A percentile compares a stretch with the other conserved stretches of the same genome.
Evolutionary conservation across 2,797 vertebrate species (phyloP).

Genomic region (Podargus strigoides): DNA sequence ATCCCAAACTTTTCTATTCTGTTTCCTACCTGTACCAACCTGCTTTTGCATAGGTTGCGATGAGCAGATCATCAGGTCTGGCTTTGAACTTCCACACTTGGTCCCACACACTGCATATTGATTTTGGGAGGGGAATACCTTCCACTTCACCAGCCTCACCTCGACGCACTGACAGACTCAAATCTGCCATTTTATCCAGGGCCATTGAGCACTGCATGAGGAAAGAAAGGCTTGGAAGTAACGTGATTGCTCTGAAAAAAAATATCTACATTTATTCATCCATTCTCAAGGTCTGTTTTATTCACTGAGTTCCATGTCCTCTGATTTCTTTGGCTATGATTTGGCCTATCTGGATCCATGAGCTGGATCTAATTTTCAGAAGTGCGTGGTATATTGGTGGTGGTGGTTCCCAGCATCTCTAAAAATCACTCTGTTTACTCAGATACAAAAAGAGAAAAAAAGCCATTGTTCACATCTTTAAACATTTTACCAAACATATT

Average conservation of each 20-base stretch:
- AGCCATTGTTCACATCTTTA: neutral
- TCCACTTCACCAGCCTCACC: constrained; percentile 8
- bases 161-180: neutral
- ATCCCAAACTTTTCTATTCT: neutral
- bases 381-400: neutral
- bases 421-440: neutral
- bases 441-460: neutral
- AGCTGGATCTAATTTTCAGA: neutral
- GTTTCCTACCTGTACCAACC: constrained; percentile 46
- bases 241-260: neutral
- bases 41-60: constrained; percentile 72
- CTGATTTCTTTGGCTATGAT: neutral
- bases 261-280: neutral
- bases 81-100: constrained; percentile 70
- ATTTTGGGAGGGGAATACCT: constrained; percentile 22
- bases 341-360: neutral
- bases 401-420: neutral
- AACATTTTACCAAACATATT: neutral
- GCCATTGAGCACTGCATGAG: neutral
- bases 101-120: neutral
- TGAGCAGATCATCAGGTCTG: constrained; percentile 70
- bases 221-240: neutral
- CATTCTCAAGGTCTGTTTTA: neutral
- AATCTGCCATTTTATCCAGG: constrained; percentile 48
- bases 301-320: neutral